Evolutionary conservation across 2,888 invertebrate genomes (phyloP).

Genomic region (Tigriopus californicus): DNA sequence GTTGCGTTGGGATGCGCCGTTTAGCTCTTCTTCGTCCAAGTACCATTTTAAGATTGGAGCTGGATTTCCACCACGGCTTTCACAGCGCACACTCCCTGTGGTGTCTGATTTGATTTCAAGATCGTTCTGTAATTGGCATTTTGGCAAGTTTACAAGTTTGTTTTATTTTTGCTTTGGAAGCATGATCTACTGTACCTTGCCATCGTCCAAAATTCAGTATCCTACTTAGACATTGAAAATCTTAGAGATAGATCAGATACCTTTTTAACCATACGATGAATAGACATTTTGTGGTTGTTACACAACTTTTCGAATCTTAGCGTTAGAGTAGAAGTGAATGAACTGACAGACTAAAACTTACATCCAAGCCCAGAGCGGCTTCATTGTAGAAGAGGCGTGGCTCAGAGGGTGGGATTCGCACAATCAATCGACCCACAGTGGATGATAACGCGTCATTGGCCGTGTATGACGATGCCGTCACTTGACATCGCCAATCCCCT

Average conservation of each 20-base stretch:
- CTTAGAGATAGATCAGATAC: too few relatives aligned
- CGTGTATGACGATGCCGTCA: conserved; percentile 70
- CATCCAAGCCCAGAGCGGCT: background rate
- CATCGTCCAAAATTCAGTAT: too few relatives aligned
- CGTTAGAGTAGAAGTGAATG: too few relatives aligned
- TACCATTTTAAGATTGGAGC: conserved; percentile 4
- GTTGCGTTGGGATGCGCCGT: conserved; percentile 1
- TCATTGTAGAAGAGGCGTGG: conserved; percentile 5
- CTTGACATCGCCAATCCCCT: conserved; percentile 80
- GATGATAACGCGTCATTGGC: conserved; percentile 66
- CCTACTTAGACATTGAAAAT: too few relatives aligned
- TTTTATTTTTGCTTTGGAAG: too few relatives aligned
- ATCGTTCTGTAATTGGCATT: conserved; percentile 1
- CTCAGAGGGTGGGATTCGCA: conserved; percentile 35
- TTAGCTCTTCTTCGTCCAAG: conserved; percentile 5
- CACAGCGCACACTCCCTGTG: background rate
- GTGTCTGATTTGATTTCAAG: background rate
- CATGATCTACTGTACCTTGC: too few relatives aligned
- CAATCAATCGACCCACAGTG: conserved; percentile 59
- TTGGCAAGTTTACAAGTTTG: too few relatives aligned
- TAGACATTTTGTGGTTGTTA: too few relatives aligned
- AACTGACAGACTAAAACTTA: background rate
- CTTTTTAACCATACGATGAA: too few relatives aligned
- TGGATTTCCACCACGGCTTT: conserved; percentile 13
- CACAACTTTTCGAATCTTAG: too few relatives aligned